These are phyloP conservation scores for Chunga burmeisteri DNA, from an alignment of 2,113 vertebrate genomes.

Conservation along the genomic window DNA sequence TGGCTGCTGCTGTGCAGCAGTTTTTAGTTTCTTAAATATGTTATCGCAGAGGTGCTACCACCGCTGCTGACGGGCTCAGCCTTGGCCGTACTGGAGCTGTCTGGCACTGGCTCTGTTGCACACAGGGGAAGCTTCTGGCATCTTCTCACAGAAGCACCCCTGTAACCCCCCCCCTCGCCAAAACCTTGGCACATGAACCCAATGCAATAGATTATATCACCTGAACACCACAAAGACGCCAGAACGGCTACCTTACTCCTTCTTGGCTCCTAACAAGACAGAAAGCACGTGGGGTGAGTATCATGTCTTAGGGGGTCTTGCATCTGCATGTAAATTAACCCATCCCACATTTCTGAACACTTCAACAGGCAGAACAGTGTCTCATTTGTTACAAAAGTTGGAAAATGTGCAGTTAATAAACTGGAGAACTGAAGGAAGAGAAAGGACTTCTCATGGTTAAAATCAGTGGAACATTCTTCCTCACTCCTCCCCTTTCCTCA, in stretches of 20 bases:
- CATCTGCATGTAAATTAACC: not conserved
- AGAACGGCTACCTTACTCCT: not conserved
- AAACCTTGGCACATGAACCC: not conserved
- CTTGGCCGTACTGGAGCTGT: rapidly evolving
- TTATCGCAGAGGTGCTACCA: rapidly evolving
- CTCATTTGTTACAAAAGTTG: not conserved
- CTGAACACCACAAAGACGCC: not conserved
- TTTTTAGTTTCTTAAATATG: not conserved
- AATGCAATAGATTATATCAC: not conserved
- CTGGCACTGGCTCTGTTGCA: not conserved
- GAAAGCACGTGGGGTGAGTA: not conserved
- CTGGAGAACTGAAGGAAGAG: not conserved
- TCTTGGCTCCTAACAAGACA: not conserved
- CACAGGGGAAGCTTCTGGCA: not conserved
- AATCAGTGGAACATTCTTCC: not conserved
- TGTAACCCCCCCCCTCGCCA: not conserved
- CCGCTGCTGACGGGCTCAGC: rapidly evolving
- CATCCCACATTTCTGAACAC: not conserved
- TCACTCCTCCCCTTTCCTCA: not conserved
- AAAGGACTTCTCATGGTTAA: not conserved
- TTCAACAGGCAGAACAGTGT: not conserved
- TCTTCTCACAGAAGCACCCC: not conserved
- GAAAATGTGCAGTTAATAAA: not conserved
- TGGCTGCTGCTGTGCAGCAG: not conserved
- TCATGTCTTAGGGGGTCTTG: rapidly evolving